phyloP scores from a whole-genome alignment of 2,888 invertebrate genomes.

The Xanthostigma xanthostigma region DNA sequence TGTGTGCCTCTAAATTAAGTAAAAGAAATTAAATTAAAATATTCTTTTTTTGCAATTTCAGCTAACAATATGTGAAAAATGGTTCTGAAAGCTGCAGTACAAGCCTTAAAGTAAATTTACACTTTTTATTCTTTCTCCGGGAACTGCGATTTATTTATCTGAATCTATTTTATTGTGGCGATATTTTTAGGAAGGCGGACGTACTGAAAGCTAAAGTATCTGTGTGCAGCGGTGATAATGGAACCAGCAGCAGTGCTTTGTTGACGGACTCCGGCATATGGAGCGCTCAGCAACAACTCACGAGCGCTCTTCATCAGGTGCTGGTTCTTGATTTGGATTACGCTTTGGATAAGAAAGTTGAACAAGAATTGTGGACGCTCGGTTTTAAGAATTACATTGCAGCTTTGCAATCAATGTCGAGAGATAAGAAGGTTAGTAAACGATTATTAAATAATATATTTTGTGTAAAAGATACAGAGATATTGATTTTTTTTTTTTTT shows the following conservation, averaged over 20 bases:
- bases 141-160: neutral
- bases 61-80: constrained; percentile 39
- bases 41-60: no score
- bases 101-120: constrained; percentile 50
- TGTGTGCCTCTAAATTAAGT: no score
- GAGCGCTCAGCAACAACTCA: constrained; percentile 37
- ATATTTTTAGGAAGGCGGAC: constrained; percentile 49
- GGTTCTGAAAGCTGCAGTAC: constrained; percentile 62
- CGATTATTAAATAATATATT: neutral
- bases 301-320: constrained; percentile 47
- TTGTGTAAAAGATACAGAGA: neutral
- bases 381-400: constrained; percentile 81
- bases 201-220: constrained; percentile 53
- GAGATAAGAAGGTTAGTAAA: constrained; percentile 55
- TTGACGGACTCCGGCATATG: constrained; percentile 26
- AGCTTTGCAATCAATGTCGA: constrained; percentile 56
- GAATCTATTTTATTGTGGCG: neutral
- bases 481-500: constrained; percentile 16
- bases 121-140: constrained; percentile 1
- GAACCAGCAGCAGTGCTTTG: constrained; percentile 11
- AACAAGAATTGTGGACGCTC: constrained; percentile 78
- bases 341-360: constrained; percentile 77
- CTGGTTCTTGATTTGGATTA: constrained; percentile 69
- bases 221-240: constrained; percentile 19
- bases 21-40: no score